phyloP scores from a whole-genome alignment of 2,888 invertebrate genomes.

The Protonemura montana region DNA sequence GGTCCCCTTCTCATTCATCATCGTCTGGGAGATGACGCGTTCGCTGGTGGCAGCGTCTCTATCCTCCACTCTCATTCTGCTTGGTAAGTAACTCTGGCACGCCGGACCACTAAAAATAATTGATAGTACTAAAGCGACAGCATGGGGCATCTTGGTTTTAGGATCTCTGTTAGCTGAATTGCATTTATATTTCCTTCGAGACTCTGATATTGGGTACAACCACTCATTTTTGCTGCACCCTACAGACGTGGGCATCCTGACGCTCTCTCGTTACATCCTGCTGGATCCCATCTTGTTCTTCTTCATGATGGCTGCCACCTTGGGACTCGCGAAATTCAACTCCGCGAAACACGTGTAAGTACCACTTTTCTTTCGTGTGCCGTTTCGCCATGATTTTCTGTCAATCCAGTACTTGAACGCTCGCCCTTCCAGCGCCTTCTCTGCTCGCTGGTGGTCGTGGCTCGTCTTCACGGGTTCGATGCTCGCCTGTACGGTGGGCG shows the following conservation, averaged over 20 bases:
- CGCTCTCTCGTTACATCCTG: conserved; percentile 89
- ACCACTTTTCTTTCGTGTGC: background rate
- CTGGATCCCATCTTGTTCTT: conserved; percentile 91
- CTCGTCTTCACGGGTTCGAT: conserved; percentile 82
- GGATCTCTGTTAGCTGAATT: too few relatives aligned
- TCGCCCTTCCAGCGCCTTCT: conserved; percentile 66
- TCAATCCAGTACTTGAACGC: too few relatives aligned
- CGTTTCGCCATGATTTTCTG: too few relatives aligned
- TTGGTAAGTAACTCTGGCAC: conserved; percentile 76
- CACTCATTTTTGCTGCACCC: conserved; percentile 53
- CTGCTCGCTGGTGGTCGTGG: conserved; percentile 82
- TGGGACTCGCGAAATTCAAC: conserved; percentile 77
- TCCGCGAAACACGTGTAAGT: conserved; percentile 59
- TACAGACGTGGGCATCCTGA: conserved; percentile 89
- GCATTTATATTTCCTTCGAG: too few relatives aligned
- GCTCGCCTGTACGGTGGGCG: conserved; percentile 88
- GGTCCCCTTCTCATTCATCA: conserved; percentile 85
- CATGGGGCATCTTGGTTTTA: too few relatives aligned
- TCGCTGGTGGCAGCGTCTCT: conserved; percentile 80
- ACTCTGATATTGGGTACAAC: too few relatives aligned
- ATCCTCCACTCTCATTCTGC: conserved; percentile 81
- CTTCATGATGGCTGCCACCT: conserved; percentile 89
- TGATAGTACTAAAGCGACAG: too few relatives aligned
- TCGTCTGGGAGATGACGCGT: conserved; percentile 87
- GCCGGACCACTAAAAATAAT: too few relatives aligned